Evolutionary conservation across 2,888 invertebrate species (phyloP).

Genomic region (Tetheella fluctuosa): DNA sequence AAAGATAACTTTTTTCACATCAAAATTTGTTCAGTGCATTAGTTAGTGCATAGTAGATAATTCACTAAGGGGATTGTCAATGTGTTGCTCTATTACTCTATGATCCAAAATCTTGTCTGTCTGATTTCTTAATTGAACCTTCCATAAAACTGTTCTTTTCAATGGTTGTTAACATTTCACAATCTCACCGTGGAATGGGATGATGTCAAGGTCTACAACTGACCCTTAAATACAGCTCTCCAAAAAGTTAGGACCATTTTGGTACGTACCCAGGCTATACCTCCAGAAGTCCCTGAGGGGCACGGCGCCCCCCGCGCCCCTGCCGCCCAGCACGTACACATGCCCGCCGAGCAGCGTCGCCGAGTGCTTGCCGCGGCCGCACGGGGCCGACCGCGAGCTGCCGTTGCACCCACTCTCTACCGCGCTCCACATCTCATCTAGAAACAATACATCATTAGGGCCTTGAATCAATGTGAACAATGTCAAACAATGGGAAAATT

Average conservation of each 20-base stretch:
- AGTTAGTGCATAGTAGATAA: no score
- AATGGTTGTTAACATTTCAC: no score
- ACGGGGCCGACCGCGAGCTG: slow-evolving; percentile 74
- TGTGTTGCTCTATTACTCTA: no score
- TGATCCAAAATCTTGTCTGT: no score
- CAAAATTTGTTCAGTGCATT: no score
- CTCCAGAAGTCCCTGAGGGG: slow-evolving; percentile 94
- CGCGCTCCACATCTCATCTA: slow-evolving; percentile 76
- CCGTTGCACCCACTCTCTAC: slow-evolving; percentile 54
- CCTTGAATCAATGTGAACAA: not conserved
- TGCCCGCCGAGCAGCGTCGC: slow-evolving; percentile 90
- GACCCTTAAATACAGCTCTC: not conserved
- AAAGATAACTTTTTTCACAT: no score
- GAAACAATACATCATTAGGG: not conserved
- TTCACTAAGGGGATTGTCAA: no score
- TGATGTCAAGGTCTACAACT: no score
- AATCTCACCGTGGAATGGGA: no score
- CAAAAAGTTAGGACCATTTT: not conserved
- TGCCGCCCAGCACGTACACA: slow-evolving; percentile 93
- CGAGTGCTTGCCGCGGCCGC: slow-evolving; percentile 91
- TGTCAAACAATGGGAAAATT: not conserved
- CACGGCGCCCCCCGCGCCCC: slow-evolving; percentile 91
- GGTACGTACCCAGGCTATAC: slow-evolving; percentile 87
- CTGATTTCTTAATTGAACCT: no score
- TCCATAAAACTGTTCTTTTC: no score